Conservation (phyloP, 2,888 invertebrate species). For the Stenotaenia linearis region DNA sequence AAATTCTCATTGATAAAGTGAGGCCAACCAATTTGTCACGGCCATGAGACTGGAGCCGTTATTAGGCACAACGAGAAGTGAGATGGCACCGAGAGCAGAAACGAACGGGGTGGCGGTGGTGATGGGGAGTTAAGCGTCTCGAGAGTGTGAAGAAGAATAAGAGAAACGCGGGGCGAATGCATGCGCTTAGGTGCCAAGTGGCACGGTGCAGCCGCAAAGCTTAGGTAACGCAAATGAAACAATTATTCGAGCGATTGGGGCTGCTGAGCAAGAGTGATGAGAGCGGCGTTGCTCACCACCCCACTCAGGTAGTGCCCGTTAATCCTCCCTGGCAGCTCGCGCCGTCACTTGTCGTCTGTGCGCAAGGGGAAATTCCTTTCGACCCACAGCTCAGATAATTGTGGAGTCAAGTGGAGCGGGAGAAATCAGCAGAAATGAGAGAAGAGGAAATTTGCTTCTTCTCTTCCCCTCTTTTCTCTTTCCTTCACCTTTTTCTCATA, state of each 20-base stretch:
- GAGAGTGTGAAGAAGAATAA: slow-evolving; percentile 20
- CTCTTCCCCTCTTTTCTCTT: background rate
- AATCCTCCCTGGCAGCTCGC: slow-evolving; percentile 31
- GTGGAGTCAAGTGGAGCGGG: slow-evolving; percentile 24
- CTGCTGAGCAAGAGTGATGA: slow-evolving; percentile 31
- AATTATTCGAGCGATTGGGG: slow-evolving; percentile 30
- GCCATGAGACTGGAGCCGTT: slow-evolving; percentile 31
- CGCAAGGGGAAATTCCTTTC: background rate
- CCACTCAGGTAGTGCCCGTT: slow-evolving; percentile 28
- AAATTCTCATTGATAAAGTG: slow-evolving; percentile 33
- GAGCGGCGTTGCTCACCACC: slow-evolving; percentile 19
- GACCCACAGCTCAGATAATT: slow-evolving; percentile 20
- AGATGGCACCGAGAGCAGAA: background rate
- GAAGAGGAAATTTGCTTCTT: slow-evolving; percentile 24
- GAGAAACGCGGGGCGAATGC: slow-evolving; percentile 17
- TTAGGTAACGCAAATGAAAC: slow-evolving; percentile 32
- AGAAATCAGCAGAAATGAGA: slow-evolving; percentile 24
- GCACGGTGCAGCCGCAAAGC: slow-evolving; percentile 21
- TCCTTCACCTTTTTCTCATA: background rate
- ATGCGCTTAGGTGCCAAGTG: slow-evolving; percentile 10
- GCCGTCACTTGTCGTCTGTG: slow-evolving; percentile 26
- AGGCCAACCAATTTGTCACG: slow-evolving; percentile 35
- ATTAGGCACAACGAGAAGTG: slow-evolving; percentile 26
- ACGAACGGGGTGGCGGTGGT: background rate
- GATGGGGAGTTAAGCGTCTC: slow-evolving; percentile 21